Percentiles rank a stretch among this genome's conserved stretches.
Conservation (phyloP, 2,888 invertebrate genomes). For the Hypena proboscidalis region DNA sequence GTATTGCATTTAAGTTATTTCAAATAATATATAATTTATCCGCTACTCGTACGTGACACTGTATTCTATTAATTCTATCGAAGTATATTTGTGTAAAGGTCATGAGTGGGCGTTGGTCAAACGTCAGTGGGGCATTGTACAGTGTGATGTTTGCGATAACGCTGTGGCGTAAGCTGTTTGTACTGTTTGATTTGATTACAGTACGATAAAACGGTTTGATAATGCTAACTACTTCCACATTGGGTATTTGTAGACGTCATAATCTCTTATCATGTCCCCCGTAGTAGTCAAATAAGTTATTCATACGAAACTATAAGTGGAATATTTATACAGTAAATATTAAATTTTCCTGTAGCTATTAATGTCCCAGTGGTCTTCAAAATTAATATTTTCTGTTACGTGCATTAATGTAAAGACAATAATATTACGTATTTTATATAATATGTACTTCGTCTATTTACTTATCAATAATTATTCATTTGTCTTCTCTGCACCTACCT, state of each 20-base stretch:
- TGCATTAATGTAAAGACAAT: no score
- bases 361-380: no score
- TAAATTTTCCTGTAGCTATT: no score
- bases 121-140: background rate
- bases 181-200: constrained; percentile 28
- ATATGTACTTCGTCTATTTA: no score
- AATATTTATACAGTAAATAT: no score
- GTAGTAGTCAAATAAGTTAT: background rate
- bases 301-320: background rate
- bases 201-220: constrained; percentile 21
- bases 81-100: background rate
- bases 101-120: constrained; percentile 11
- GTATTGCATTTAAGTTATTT: no score
- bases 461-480: no score
- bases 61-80: background rate
- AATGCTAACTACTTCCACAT: constrained; percentile 6
- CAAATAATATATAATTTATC: no score
- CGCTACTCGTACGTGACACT: no score
- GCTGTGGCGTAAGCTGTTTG: constrained; percentile 9
- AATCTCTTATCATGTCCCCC: constrained; percentile 17
- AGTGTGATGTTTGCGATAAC: constrained; percentile 21
- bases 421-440: no score
- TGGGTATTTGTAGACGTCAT: constrained; percentile 17
- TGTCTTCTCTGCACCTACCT: no score
- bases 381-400: no score